Evolutionary conservation across 2,888 invertebrate species (phyloP).

Genomic region (Silvanus unidentatus): DNA sequence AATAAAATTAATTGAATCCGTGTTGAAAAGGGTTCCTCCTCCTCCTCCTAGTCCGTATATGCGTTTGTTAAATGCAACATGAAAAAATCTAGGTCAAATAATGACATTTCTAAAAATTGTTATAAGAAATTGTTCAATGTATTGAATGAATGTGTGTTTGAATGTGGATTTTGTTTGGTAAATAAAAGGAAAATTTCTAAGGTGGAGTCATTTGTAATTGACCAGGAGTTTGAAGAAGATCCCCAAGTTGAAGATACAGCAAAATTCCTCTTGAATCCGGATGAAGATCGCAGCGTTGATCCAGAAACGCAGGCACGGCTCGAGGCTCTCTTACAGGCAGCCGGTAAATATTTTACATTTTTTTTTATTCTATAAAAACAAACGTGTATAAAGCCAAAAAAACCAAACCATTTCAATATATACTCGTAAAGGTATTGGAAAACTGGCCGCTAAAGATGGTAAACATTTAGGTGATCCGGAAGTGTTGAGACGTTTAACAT

Average conservation of each 20-base stretch:
- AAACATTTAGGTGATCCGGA: constrained; percentile 84
- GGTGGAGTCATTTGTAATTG: constrained; percentile 68
- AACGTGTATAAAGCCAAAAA: too few relatives aligned
- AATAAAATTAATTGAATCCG: too few relatives aligned
- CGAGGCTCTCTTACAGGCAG: constrained; percentile 90
- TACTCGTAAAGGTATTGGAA: constrained; percentile 76
- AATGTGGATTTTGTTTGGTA: constrained; percentile 4
- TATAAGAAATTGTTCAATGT: too few relatives aligned
- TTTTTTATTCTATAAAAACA: too few relatives aligned
- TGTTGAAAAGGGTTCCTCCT: too few relatives aligned
- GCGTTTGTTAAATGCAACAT: too few relatives aligned
- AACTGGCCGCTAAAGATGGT: constrained; percentile 72
- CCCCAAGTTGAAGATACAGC: constrained; percentile 53
- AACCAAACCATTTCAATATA: too few relatives aligned
- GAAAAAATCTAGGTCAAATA: too few relatives aligned
- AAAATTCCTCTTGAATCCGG: constrained; percentile 59
- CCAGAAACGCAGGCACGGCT: constrained; percentile 86
- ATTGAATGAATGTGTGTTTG: not conserved
- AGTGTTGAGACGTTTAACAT: constrained; percentile 78
- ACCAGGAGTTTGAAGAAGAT: constrained; percentile 62
- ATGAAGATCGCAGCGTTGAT: constrained; percentile 65
- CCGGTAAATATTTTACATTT: constrained; percentile 52
- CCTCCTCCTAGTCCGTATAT: too few relatives aligned
- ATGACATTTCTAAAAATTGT: too few relatives aligned
- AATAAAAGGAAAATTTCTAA: constrained; percentile 33